Base-by-base conservation (phyloP, 2,888 invertebrate genomes). In the Tetrapedia diversipes region DNA sequence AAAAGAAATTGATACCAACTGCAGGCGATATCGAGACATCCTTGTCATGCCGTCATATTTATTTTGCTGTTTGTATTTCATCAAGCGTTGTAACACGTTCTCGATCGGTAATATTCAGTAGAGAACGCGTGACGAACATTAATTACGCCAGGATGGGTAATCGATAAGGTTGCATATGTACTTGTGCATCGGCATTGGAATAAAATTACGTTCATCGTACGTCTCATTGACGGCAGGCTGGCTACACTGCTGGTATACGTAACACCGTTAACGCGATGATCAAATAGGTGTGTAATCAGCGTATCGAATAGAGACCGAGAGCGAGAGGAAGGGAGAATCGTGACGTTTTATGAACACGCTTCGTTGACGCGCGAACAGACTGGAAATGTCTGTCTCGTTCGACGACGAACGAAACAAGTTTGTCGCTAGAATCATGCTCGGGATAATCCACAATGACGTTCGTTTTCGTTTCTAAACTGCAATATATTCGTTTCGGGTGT, bases 101-200 rank as follows among this genome's bases (percentile, higher is more conserved):
- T 34, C 41, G 10, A 16, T 3, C 16, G 29, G 43, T 53, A 59
- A 61, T 65, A 49, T 39, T 29, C 51, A 63, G 29, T 54, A 32
- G 32, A 11, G 41, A 29, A 56, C 24, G 41, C 43, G 24, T 19
- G 47, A 43, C 10, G 69, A 16, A n/a, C 49, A 51, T 65, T 75
- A 76, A 77, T 77, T 69, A 77, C 51, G 39, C 43, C 32, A 14
- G 41, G 11, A 2, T 14, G 27, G 16, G n/a, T 60, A 54, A 70
- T 70, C 65, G 39, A 57, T 65, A 65, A 24, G 11, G 22, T 11
- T 8, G 72, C n/a, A n/a, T n/a, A n/a, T 4, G 24, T 34, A 16
- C 11, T 4, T 22, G 24, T 37, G 34, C 8, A 11, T 51, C 39
- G 22, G 2, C 16, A 8, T 27, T n/a, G 41, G 51, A 59, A 59